Evolutionary conservation across 2,888 invertebrate species (phyloP).

Genomic region (Diaphora mendica): DNA sequence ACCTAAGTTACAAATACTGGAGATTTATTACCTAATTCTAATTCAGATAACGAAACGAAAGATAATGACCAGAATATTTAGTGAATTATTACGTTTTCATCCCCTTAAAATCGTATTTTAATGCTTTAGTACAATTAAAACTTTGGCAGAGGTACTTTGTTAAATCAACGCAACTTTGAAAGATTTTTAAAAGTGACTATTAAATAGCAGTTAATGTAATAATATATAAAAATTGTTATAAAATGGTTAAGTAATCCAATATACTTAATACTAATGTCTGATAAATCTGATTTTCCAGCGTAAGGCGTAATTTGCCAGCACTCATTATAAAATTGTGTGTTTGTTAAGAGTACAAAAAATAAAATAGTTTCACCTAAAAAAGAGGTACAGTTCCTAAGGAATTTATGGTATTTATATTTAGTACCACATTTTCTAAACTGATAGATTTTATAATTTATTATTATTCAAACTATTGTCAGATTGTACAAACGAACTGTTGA

Average conservation of each 20-base stretch:
- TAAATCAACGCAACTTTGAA: neutral
- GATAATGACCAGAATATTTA: constrained; percentile 26
- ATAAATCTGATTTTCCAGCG: neutral
- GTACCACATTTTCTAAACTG: no score
- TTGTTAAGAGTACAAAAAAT: no score
- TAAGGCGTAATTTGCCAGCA: neutral
- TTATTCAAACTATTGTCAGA: no score
- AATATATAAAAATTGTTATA: neutral
- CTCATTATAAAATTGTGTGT: no score
- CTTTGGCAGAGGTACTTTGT: neutral
- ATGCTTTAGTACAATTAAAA: neutral
- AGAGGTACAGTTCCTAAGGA: no score
- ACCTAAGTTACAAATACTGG: constrained; percentile 22
- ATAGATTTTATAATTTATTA: no score
- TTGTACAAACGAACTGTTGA: no score
- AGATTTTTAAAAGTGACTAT: neutral
- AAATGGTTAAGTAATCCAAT: neutral
- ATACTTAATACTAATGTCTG: neutral
- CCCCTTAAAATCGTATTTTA: constrained; percentile 1
- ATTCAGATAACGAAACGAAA: constrained; percentile 31
- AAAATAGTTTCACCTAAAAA: no score
- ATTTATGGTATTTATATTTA: no score
- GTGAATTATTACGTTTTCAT: constrained; percentile 14
- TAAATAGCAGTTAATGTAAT: neutral
- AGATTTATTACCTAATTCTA: constrained; percentile 36